phyloP scores from a whole-genome alignment of 1,140 invertebrate species.

The Anthonomus grandis region DNA sequence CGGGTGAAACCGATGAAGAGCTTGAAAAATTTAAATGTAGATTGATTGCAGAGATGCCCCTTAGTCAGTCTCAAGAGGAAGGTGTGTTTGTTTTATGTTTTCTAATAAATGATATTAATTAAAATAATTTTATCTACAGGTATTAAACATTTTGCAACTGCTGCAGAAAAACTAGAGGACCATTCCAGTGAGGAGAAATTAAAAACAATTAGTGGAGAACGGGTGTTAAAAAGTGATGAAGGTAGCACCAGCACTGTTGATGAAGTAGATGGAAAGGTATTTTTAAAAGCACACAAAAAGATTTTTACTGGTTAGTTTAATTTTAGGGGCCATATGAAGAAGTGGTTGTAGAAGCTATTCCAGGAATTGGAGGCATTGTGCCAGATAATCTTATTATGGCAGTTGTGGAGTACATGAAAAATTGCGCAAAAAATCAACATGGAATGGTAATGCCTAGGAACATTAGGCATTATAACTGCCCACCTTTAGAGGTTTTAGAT shows the following conservation, averaged over 20 bases:
- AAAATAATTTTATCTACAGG: neutral
- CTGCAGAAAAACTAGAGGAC: neutral
- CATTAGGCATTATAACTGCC: constrained; percentile 57
- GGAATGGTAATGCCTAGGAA: constrained; percentile 61
- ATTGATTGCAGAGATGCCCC: constrained; percentile 31
- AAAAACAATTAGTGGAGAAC: neutral
- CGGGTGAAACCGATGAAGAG: constrained; percentile 36
- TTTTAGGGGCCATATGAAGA: constrained; percentile 36
- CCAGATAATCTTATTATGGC: constrained; percentile 49
- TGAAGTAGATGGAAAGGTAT: constrained; percentile 8
- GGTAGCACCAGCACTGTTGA: neutral
- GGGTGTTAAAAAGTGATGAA: neutral
- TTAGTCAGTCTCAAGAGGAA: constrained; percentile 31
- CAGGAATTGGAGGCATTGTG: constrained; percentile 56
- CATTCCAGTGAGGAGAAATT: neutral
- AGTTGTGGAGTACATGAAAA: constrained; percentile 52
- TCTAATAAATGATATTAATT: neutral
- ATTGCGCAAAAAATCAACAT: constrained; percentile 52
- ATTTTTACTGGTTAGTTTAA: neutral
- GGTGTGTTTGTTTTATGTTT: constrained; percentile 4
- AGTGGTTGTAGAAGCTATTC: constrained; percentile 50
- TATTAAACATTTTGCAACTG: neutral
- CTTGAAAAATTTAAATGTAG: constrained; percentile 36
- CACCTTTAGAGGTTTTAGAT: constrained; percentile 47
- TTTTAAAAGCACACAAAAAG: too few species aligned